These are phyloP conservation scores for Folsomia candida DNA, from an alignment of 2,888 invertebrate species.

Conservation along the genomic window DNA sequence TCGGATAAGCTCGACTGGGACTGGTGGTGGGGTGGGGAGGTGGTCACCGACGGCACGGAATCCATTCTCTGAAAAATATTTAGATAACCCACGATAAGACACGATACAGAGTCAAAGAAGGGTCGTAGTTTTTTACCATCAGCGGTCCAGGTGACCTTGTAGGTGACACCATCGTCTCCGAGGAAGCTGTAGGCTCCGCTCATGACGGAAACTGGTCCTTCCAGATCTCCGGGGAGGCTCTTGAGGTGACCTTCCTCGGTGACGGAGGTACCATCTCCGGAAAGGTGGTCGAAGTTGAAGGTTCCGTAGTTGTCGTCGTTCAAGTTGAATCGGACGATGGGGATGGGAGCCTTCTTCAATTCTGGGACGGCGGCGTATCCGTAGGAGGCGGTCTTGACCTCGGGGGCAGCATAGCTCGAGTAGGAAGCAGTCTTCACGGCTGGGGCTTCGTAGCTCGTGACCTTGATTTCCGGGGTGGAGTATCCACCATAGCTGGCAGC, in stretches of 20 bases:
- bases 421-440: neutral
- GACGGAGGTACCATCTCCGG: slow-evolving; percentile 20
- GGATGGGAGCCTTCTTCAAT: slow-evolving; percentile 13
- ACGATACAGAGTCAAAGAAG: no score
- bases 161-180: slow-evolving; percentile 34
- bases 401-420: slow-evolving; percentile 4
- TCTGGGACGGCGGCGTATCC: neutral
- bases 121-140: no score
- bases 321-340: slow-evolving; percentile 21
- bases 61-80: slow-evolving; percentile 9
- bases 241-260: slow-evolving; percentile 13
- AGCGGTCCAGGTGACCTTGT: slow-evolving; percentile 25
- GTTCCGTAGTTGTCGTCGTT: slow-evolving; percentile 24
- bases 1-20: slow-evolving; percentile 16
- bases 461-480: neutral
- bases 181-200: slow-evolving; percentile 34
- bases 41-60: slow-evolving; percentile 19
- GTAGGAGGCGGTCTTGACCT: neutral
- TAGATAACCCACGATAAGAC: no score
- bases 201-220: slow-evolving; percentile 31
- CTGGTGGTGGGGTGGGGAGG: slow-evolving; percentile 23
- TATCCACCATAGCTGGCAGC: neutral
- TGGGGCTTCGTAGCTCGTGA: neutral
- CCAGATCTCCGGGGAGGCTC: slow-evolving; percentile 20
- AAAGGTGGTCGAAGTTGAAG: slow-evolving; percentile 16